Evolutionary conservation across 2,113 vertebrate genomes (phyloP).

Genomic region (Tachysurus fulvidraco): DNA sequence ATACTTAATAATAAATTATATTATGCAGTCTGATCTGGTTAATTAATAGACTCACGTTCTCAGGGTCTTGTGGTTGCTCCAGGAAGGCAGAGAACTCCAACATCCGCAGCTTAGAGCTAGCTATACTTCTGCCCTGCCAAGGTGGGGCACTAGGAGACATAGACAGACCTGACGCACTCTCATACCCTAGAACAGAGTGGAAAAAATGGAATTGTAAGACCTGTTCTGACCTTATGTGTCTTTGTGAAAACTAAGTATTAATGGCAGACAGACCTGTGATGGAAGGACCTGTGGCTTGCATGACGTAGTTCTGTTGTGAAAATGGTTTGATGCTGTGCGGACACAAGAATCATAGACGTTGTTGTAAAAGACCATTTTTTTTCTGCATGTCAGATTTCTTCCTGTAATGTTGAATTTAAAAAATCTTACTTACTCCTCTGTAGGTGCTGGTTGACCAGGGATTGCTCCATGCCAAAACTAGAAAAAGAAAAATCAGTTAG

Average conservation of each 20-base stretch:
- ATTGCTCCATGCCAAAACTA: slow-evolving; percentile 93
- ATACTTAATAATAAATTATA: background rate
- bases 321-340: slow-evolving; percentile 88
- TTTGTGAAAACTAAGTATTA: background rate
- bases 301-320: slow-evolving; percentile 86
- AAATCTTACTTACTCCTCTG: slow-evolving; percentile 85
- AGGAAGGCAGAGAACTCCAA: slow-evolving; percentile 94
- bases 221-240: background rate
- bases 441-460: slow-evolving; percentile 82
- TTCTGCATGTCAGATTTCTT: slow-evolving; percentile 3
- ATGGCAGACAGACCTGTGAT: slow-evolving; percentile 80
- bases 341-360: slow-evolving; percentile 63
- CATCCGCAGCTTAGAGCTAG: slow-evolving; percentile 91
- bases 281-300: slow-evolving; percentile 79
- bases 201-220: background rate
- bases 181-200: slow-evolving; percentile 75
- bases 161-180: slow-evolving; percentile 79
- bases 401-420: background rate
- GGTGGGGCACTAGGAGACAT: slow-evolving; percentile 80
- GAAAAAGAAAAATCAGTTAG: slow-evolving; percentile 48
- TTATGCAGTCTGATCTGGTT: background rate
- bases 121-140: slow-evolving; percentile 90
- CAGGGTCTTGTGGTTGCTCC: slow-evolving; percentile 90
- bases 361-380: slow-evolving; percentile 56
- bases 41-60: slow-evolving; percentile 77